Evolutionary conservation across 2,113 vertebrate genomes (phyloP).

Genomic region (Setophaga petechia): DNA sequence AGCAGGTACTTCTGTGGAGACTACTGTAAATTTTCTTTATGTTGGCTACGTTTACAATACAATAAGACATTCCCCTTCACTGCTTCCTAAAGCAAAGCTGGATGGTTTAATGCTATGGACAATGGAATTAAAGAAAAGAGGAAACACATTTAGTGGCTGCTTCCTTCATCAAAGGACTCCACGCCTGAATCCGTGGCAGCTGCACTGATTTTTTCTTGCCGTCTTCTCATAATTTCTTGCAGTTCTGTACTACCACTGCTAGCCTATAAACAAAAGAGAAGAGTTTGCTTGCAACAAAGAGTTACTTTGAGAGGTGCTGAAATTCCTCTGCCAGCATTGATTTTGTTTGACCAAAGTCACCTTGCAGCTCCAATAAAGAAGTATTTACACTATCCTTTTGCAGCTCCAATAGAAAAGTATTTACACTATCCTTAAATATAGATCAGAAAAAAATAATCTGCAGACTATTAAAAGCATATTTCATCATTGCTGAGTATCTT

Average conservation of each 20-base stretch:
- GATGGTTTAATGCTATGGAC: conserved; percentile 46
- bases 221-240: conserved; percentile 93
- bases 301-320: not conserved
- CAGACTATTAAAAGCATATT: not conserved
- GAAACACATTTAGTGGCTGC: conserved; percentile 79
- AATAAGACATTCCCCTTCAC: conserved; percentile 70
- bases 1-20: conserved; percentile 10
- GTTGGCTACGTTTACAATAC: not conserved
- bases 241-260: conserved; percentile 87
- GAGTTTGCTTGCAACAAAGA: not conserved
- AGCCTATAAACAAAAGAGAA: conserved; percentile 73
- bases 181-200: conserved; percentile 91
- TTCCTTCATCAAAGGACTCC: conserved; percentile 94
- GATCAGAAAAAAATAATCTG: not conserved
- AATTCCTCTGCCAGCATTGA: not conserved
- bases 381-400: not conserved
- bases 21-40: not conserved
- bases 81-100: conserved; percentile 79
- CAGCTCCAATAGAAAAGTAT: not conserved
- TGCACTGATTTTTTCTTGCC: conserved; percentile 92
- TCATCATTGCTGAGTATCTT: not conserved
- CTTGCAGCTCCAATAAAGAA: not conserved
- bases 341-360: not conserved
- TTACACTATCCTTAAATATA: not conserved
- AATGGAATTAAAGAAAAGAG: not conserved